Percentiles rank a stretch among this genome's conserved stretches.
phyloP scores from a whole-genome alignment of 2,888 invertebrate species.

The Polyommatus icarus region DNA sequence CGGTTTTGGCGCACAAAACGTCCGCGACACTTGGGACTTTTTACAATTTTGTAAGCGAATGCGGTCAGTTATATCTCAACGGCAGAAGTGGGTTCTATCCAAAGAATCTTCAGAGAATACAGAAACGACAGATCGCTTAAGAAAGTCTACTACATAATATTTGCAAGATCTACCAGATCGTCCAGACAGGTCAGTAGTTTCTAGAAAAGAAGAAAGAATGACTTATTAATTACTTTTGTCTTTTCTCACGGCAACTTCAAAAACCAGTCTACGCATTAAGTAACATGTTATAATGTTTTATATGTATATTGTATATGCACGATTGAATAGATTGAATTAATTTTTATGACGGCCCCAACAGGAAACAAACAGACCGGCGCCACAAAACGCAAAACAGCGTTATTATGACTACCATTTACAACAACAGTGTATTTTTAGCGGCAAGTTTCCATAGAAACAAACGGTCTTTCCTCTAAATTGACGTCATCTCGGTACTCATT shows the following conservation, averaged over 20 bases:
- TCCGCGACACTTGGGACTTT: background rate
- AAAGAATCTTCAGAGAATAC: background rate
- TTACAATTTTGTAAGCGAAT: background rate
- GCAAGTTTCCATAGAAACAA: constrained; percentile 2
- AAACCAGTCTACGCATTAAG: background rate
- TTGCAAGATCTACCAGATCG: background rate
- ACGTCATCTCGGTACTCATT: background rate
- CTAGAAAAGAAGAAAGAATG: no score
- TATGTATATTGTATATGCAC: no score
- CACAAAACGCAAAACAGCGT: background rate
- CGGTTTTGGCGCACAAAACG: background rate
- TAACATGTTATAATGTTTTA: background rate
- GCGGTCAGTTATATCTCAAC: background rate
- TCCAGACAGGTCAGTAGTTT: background rate
- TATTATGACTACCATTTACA: background rate
- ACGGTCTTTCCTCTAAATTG: background rate
- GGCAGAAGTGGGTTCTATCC: background rate
- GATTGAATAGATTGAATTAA: background rate
- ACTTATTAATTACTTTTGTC: background rate
- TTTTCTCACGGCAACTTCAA: background rate
- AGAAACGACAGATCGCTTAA: background rate
- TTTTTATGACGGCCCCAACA: background rate
- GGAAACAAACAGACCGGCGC: background rate
- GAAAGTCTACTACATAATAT: no score
- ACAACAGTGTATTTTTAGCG: background rate